Evolutionary conservation across 2,797 vertebrate species (phyloP), one percentile per base, ranked within the genome.

Genomic region (Lerista edwardsae): DNA sequence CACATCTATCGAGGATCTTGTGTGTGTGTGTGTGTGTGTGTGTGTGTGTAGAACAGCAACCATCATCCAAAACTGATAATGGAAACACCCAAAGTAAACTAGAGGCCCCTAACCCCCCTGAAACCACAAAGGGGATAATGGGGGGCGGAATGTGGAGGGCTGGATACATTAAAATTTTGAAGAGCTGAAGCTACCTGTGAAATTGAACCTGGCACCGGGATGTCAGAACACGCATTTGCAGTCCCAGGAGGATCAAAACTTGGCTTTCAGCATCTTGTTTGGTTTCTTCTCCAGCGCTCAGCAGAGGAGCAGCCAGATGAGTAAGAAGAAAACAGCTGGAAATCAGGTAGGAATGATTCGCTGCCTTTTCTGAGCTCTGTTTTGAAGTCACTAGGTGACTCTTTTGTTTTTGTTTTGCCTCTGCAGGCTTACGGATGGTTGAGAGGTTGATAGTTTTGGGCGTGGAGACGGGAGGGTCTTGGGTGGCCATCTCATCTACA

Each of bases 261-360:
- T 29, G 21, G 7, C 77, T 85, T 87, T 90, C 77, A 93, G 90
- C 71, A 51, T 86, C 83, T 93, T 86, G 77, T 91, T 93, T 64
- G 11, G 0, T 79, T 79, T 88, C 79, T 41, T 83, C 74, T 93
- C 21, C 92, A 99, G 98, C 85, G 98, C 98, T 91, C 98, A 99
- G 94, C 98, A 98, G 95, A 97, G 98, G 91, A 99, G 98, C 95
- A 99, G 89, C 95, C 98, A 99, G 95, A 97, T 97, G 95, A 98
- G 90, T 94, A 98, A 99, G 97, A 99, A 99, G 96, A 99, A 99
- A 91, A 94, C 97, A 64, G 95, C 98, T 51, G 98, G 98, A 83
- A 99, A 99, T 93, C 98, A 99, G 98, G 98, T 99, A 96, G 92
- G 95, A 84, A 72, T 75, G 86, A 84, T 89, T 91, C 83, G 68